A percentile compares a stretch with the other conserved stretches of the same genome.
These are phyloP conservation scores for Geopemphigus sp. DNA, from an alignment of 1,140 invertebrate species.

Conservation along the genomic window DNA sequence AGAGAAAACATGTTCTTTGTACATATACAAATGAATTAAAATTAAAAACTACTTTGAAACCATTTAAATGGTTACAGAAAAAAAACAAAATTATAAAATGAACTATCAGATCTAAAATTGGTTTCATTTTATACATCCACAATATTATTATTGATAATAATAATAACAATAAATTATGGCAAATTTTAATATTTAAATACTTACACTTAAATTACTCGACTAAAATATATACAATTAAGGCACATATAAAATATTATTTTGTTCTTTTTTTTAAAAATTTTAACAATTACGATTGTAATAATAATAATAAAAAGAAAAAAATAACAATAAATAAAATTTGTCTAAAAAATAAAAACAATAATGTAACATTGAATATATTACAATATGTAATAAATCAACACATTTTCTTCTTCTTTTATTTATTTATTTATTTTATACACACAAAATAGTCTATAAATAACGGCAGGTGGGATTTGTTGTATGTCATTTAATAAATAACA, in stretches of 20 bases:
- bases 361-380: conserved; percentile 46
- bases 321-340: conserved; percentile 49
- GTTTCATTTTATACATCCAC: conserved; percentile 29
- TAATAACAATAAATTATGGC: conserved; percentile 48
- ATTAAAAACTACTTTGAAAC: conserved; percentile 25
- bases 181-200: conserved; percentile 34
- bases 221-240: conserved; percentile 30
- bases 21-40: not conserved
- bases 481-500: conserved; percentile 28
- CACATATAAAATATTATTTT: conserved; percentile 46
- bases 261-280: conserved; percentile 27
- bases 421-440: conserved; percentile 35
- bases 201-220: not conserved
- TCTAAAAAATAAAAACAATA: conserved; percentile 46
- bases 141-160: conserved; percentile 14
- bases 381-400: conserved; percentile 32
- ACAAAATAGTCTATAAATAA: conserved; percentile 43
- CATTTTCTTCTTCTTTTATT: conserved; percentile 24
- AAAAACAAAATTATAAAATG: conserved; percentile 14
- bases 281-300: conserved; percentile 39
- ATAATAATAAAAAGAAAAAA: conserved; percentile 19
- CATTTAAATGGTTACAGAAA: not conserved
- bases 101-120: conserved; percentile 47
- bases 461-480: conserved; percentile 47
- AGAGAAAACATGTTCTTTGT: not conserved